Evolutionary conservation across 2,113 vertebrate genomes (phyloP).

Genomic region (Falcunculus frontatus): DNA sequence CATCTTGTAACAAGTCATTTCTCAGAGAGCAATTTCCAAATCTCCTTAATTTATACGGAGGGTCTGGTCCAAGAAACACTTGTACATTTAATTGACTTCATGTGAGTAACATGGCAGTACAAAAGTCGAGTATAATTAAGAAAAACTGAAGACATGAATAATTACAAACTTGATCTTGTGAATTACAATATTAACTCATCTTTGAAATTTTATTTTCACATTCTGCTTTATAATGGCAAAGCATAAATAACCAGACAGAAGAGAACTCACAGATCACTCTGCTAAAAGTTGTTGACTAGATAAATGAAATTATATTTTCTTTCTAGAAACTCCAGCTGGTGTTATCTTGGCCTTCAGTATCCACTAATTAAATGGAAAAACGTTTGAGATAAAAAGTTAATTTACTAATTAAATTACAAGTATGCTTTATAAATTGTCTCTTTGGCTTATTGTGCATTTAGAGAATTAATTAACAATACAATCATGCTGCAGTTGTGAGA

Average conservation of each 20-base stretch:
- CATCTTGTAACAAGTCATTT: conserved; percentile 36
- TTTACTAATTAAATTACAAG: conserved; percentile 75
- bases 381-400: conserved; percentile 65
- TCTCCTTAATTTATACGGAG: conserved; percentile 18
- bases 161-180: background rate
- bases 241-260: background rate
- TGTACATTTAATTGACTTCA: conserved; percentile 43
- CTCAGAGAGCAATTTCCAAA: background rate
- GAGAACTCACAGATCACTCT: background rate
- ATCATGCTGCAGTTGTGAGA: conserved; percentile 65
- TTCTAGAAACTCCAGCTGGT: conserved; percentile 61
- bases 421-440: conserved; percentile 64
- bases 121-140: conserved; percentile 19
- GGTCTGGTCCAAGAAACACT: conserved; percentile 18
- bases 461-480: conserved; percentile 76
- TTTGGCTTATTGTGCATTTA: conserved; percentile 69
- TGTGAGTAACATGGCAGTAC: background rate
- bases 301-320: conserved; percentile 53
- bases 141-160: conserved; percentile 27
- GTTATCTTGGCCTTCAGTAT: conserved; percentile 63
- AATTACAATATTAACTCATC: conserved; percentile 22
- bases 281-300: conserved; percentile 47
- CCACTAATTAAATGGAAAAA: conserved; percentile 72
- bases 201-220: conserved; percentile 24
- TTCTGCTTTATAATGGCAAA: conserved; percentile 3